Evolutionary conservation across 2,113 vertebrate species (phyloP), one percentile per base, ranked within the genome.

Genomic region (Emydocephalus ijimae): DNA sequence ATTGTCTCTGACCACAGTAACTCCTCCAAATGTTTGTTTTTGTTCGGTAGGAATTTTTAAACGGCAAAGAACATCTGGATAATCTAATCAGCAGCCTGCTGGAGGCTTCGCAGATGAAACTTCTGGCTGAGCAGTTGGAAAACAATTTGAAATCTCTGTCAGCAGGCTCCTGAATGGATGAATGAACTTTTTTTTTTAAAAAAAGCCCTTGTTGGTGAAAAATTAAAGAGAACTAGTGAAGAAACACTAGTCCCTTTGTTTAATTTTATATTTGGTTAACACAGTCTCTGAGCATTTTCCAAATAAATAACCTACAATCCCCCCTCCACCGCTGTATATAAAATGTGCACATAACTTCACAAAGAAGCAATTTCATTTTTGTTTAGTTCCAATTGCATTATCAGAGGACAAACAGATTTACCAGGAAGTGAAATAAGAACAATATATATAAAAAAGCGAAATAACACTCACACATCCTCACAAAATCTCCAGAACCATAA

Each of bases 1-100:
- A n/a, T 43, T 43, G 9, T 34, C 4, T 7, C 20, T 24, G 26
- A 89, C 23, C n/a, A 52, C 69, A 92, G 48, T 11, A 74, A 81
- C 43, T 91, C 69, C 88, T 55, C 7, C 91, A 52, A 52, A 94
- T 29, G 0, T 88, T 11, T 89, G 57, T 50, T 5, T 56, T 94
- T 57, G 94, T 88, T 95, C 29, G 6, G 3, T 88, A 99, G 99
- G 98, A 98, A 96, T 98, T 99, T 95, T 97, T 99, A 94, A 96
- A 92, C 95, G 99, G 99, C 69, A 98, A 98, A 21, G 98, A 98
- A 74, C 96, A 92, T 1, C 97, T 99, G 81, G 97, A 98, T 92
- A 96, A 98, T 20, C 95, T 99, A 55, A 98, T 99, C 95, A 93
- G 94, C 69, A 97, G 97, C 39, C 86, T 99, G 0, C 96, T 98